These are phyloP conservation scores for Drosophila serrata DNA, from an alignment of 1,140 invertebrate genomes.

Conservation along the genomic window DNA sequence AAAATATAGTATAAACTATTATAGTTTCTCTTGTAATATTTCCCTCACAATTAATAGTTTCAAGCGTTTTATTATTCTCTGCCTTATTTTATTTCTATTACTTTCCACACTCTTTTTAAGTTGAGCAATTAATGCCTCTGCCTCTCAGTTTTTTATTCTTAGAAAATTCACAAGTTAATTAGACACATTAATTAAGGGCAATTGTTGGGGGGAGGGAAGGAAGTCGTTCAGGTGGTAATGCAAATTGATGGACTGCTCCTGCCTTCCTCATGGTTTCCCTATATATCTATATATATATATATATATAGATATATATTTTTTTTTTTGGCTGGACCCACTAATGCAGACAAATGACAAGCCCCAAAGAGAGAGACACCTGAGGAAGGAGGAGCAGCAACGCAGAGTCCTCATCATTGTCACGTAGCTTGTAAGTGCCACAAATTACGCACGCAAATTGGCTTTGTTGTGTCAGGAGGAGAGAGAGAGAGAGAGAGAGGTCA, in stretches of 20 bases:
- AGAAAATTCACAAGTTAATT: conserved; percentile 66
- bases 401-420: conserved; percentile 57
- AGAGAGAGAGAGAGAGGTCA: too few relatives aligned
- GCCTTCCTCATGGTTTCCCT: too few relatives aligned
- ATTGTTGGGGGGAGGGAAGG: conserved; percentile 30
- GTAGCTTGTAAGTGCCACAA: conserved; percentile 79
- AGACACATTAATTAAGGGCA: conserved; percentile 74
- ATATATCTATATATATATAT: not conserved
- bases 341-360: conserved; percentile 79
- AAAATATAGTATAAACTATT: not conserved
- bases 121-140: conserved; percentile 8
- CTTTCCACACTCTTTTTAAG: too few relatives aligned
- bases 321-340: conserved; percentile 35
- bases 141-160: conserved; percentile 12
- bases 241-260: conserved; percentile 60
- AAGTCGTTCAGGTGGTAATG: conserved; percentile 39
- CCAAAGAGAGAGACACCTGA: conserved; percentile 44
- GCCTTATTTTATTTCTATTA: too few relatives aligned
- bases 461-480: conserved; percentile 58
- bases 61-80: not conserved
- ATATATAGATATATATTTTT: not conserved
- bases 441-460: conserved; percentile 83
- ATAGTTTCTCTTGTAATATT: not conserved
- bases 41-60: not conserved
- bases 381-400: not conserved